Conservation (phyloP, 2,888 invertebrate species). For the Anthophora plumipes region DNA sequence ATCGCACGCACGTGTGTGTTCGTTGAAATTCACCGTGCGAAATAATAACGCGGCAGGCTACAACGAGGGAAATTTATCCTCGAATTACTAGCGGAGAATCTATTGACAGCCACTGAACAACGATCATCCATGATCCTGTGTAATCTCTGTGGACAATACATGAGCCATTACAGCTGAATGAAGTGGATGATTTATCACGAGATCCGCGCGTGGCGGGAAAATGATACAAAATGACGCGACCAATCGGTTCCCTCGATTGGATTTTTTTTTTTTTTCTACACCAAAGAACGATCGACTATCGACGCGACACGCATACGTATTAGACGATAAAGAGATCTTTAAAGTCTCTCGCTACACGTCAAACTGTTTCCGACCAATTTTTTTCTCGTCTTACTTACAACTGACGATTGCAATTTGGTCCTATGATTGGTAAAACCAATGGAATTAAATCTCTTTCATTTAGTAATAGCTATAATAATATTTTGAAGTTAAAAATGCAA, state of each 20-base stretch:
- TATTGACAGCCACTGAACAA: slow-evolving; percentile 59
- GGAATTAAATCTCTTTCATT: too few species aligned
- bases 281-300: not conserved
- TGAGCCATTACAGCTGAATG: slow-evolving; percentile 59
- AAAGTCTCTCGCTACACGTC: too few species aligned
- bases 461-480: not conserved
- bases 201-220: slow-evolving; percentile 79
- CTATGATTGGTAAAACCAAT: too few species aligned
- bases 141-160: slow-evolving; percentile 67
- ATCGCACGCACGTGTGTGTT: slow-evolving; percentile 12
- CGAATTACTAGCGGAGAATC: slow-evolving; percentile 76
- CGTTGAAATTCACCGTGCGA: slow-evolving; percentile 63
- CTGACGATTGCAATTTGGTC: too few species aligned
- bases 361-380: not conserved
- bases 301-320: slow-evolving; percentile 1
- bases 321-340: too few species aligned
- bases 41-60: slow-evolving; percentile 75
- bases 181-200: slow-evolving; percentile 81
- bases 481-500: not conserved
- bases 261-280: slow-evolving; percentile 3
- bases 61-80: slow-evolving; percentile 80
- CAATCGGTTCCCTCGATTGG: slow-evolving; percentile 41
- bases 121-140: slow-evolving; percentile 29
- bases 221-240: slow-evolving; percentile 81
- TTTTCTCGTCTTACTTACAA: too few species aligned